Percentiles rank a stretch among this genome's conserved stretches.
Evolutionary conservation across 2,113 vertebrate species (phyloP).

Genomic region (Eclectus roratus): DNA sequence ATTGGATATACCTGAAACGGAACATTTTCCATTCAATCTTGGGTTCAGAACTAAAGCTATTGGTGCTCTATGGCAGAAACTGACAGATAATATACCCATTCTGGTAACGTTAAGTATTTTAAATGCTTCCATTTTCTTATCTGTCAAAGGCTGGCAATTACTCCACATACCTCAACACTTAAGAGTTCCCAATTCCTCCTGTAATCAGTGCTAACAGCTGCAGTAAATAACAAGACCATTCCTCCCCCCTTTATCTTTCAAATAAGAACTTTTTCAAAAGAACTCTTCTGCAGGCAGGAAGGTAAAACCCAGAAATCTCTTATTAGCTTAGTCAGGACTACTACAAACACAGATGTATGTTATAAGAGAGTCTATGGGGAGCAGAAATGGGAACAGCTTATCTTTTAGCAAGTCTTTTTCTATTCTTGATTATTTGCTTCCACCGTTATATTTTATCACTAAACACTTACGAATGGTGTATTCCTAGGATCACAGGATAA

Average conservation of each 20-base stretch:
- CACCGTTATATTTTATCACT: not conserved
- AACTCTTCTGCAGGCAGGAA: not conserved
- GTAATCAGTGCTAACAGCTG: not conserved
- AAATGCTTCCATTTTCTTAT: not conserved
- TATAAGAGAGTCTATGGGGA: not conserved
- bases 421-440: not conserved
- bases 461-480: rapidly evolving
- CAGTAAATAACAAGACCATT: not conserved
- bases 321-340: not conserved
- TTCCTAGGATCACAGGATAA: not conserved
- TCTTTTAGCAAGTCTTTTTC: not conserved
- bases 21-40: not conserved
- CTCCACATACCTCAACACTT: not conserved
- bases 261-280: not conserved
- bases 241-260: not conserved
- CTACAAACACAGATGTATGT: not conserved
- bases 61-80: not conserved
- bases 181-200: not conserved
- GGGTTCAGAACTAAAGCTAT: not conserved
- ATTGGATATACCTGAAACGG: not conserved
- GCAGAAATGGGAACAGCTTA: not conserved
- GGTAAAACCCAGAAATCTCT: not conserved
- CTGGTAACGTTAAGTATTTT: not conserved
- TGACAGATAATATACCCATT: not conserved
- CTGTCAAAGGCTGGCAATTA: not conserved